Percentiles rank a stretch among this genome's conserved stretches.
Conservation (phyloP, 2,113 vertebrate genomes). For the Epinephelus cyanopodus region DNA sequence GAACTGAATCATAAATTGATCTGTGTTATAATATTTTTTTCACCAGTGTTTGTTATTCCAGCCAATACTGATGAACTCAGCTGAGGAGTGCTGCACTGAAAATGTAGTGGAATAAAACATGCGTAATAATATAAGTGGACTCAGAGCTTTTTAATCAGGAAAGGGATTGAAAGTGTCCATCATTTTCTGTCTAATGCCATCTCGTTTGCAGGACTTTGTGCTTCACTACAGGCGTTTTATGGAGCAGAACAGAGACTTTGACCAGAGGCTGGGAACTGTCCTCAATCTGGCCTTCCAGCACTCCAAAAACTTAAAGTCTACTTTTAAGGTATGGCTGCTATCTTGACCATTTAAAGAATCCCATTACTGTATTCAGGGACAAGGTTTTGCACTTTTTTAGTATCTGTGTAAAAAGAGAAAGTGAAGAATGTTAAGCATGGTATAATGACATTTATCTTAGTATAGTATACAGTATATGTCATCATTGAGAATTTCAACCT, state of each 20-base stretch:
- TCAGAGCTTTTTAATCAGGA: constrained; percentile 21
- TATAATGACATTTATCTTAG: background rate
- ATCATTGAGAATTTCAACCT: background rate
- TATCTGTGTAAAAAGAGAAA: background rate
- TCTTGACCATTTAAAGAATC: background rate
- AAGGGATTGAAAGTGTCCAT: background rate
- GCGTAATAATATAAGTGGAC: background rate
- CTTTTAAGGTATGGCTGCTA: constrained; percentile 82
- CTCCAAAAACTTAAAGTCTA: constrained; percentile 83
- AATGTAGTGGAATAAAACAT: constrained; percentile 30
- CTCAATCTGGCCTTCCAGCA: constrained; percentile 88
- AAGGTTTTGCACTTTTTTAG: background rate
- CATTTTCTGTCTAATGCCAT: constrained; percentile 30
- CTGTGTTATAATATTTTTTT: constrained; percentile 37
- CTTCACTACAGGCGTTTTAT: constrained; percentile 80
- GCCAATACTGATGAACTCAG: constrained; percentile 36
- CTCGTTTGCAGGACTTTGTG: constrained; percentile 82
- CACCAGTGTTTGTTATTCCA: constrained; percentile 32
- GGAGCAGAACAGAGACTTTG: constrained; percentile 86
- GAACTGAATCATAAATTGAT: constrained; percentile 63
- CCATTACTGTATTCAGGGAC: background rate
- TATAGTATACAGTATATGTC: background rate
- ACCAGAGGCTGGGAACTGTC: constrained; percentile 86
- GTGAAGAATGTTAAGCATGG: background rate
- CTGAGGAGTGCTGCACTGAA: background rate